phyloP scores from a whole-genome alignment of 2,797 vertebrate species.

The Sebastolobus alascanus region DNA sequence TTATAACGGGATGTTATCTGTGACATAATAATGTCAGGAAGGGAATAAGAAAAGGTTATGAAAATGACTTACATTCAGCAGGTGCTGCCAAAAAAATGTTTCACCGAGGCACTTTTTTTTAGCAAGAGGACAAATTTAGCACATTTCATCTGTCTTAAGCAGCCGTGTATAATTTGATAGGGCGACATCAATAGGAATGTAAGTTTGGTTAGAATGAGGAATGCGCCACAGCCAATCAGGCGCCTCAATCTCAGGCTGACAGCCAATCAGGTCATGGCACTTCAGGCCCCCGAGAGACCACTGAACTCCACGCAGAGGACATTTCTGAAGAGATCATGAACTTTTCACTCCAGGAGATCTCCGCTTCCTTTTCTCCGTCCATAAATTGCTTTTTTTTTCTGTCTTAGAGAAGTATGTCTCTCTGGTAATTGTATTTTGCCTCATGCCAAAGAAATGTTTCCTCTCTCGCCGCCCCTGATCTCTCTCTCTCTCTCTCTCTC shows the following conservation, averaged over 20 bases:
- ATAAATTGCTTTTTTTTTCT: constrained; percentile 61
- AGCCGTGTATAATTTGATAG: constrained; percentile 61
- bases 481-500: constrained; percentile 47
- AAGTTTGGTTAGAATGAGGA: constrained; percentile 68
- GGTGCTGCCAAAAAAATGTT: constrained; percentile 39
- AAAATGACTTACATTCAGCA: constrained; percentile 39
- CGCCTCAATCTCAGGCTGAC: constrained; percentile 75
- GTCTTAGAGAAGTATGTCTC: constrained; percentile 64
- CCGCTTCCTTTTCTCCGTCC: constrained; percentile 63
- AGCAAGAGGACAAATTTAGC: constrained; percentile 39
- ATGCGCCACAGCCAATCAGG: constrained; percentile 82
- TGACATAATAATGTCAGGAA: constrained; percentile 54
- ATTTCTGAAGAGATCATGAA: constrained; percentile 79
- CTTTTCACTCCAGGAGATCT: constrained; percentile 81
- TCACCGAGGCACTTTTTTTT: constrained; percentile 8
- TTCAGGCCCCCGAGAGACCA: constrained; percentile 69
- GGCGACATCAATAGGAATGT: constrained; percentile 69
- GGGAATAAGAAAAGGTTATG: constrained; percentile 24
- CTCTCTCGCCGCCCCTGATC: constrained; percentile 56
- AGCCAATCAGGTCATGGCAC: constrained; percentile 83
- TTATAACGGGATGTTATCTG: constrained; percentile 26
- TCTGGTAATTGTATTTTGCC: constrained; percentile 75
- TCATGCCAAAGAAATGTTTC: constrained; percentile 79
- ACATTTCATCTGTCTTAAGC: constrained; percentile 52
- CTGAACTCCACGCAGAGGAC: constrained; percentile 74